phyloP scores from a whole-genome alignment of 2,888 invertebrate species.

The Myopa testacea region DNA sequence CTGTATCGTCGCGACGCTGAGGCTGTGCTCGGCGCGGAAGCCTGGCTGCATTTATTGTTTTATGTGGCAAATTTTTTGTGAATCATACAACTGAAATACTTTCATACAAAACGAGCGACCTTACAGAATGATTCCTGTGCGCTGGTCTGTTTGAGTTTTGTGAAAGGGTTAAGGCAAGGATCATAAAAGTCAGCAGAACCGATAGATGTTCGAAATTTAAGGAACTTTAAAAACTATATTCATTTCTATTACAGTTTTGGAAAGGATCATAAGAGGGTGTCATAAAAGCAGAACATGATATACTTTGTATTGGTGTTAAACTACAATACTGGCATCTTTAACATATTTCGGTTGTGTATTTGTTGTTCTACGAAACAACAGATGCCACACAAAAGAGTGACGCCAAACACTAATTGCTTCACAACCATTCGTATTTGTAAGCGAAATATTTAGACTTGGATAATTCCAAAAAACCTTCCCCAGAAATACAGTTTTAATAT shows the following conservation, averaged over 20 bases:
- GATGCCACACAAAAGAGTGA: constrained; percentile 44
- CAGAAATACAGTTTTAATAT: constrained; percentile 7
- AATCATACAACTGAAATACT: constrained; percentile 17
- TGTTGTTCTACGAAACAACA: neutral
- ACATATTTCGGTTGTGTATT: constrained; percentile 35
- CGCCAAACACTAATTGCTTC: constrained; percentile 60
- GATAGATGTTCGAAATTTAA: neutral
- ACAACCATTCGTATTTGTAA: neutral
- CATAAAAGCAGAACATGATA: neutral
- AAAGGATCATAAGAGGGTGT: neutral
- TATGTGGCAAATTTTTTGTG: constrained; percentile 32
- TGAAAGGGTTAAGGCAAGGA: constrained; percentile 50
- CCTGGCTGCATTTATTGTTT: constrained; percentile 29
- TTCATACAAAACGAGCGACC: constrained; percentile 30
- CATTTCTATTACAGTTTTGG: neutral
- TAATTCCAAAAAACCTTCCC: constrained; percentile 46
- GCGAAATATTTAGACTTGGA: constrained; percentile 56
- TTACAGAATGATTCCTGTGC: constrained; percentile 27
- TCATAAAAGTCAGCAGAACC: neutral
- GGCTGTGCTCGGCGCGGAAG: neutral
- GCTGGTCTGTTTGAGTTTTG: constrained; percentile 7
- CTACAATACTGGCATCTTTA: neutral
- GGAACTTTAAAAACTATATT: neutral
- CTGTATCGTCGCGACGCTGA: neutral
- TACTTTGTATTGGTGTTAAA: neutral